phyloP scores from a whole-genome alignment of 2,113 vertebrate genomes.

The Thunnus maccoyii region DNA sequence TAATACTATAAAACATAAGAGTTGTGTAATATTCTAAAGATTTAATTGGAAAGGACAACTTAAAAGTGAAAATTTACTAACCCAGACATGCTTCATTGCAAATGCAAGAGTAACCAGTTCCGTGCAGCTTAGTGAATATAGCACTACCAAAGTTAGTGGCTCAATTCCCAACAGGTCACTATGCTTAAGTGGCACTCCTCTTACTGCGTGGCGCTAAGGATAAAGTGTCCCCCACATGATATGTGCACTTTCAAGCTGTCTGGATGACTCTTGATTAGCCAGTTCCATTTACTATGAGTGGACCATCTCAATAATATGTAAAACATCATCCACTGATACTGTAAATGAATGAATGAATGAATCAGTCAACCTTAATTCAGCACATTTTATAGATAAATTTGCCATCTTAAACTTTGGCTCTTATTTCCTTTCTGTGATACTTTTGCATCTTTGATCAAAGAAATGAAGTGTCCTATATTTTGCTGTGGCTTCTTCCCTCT shows the following conservation, averaged over 20 bases:
- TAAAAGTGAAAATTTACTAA: not conserved
- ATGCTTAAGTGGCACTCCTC: conserved; percentile 31
- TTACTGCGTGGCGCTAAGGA: conserved; percentile 1
- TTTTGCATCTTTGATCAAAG: not conserved
- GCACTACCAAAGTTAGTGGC: not conserved
- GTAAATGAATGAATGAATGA: conserved; percentile 5
- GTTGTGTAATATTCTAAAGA: no score
- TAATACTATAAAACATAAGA: no score
- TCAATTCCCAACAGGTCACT: conserved; percentile 20
- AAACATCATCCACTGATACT: not conserved
- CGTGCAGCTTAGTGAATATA: conserved; percentile 6
- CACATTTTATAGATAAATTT: not conserved
- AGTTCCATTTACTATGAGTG: conserved; percentile 3
- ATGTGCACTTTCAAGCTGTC: conserved; percentile 27
- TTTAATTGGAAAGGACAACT: no score
- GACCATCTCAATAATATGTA: not conserved
- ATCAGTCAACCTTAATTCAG: not conserved
- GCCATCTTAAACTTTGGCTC: not conserved
- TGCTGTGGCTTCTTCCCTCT: not conserved
- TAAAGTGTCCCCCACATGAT: conserved; percentile 33
- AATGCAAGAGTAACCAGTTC: not conserved
- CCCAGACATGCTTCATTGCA: not conserved
- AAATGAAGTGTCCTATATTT: not conserved
- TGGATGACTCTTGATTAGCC: conserved; percentile 21
- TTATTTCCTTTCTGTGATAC: not conserved